phyloP scores from a whole-genome alignment of 2,113 vertebrate species.

The Ranitomeya variabilis region DNA sequence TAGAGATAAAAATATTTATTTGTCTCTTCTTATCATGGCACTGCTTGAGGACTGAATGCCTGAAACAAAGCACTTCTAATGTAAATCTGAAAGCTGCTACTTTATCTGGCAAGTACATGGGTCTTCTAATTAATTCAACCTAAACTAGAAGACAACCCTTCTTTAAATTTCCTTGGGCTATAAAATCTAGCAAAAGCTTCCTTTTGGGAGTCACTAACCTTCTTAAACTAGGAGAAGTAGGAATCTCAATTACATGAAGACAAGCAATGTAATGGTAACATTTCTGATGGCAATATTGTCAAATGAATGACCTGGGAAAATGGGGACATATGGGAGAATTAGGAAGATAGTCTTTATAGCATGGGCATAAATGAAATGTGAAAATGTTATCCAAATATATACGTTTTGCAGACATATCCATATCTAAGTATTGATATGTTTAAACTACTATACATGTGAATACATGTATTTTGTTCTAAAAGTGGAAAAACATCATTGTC shows the following conservation, averaged over 20 bases:
- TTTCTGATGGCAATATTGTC: constrained; percentile 25
- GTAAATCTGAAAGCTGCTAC: constrained; percentile 18
- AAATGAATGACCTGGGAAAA: constrained; percentile 1
- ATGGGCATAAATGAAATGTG: neutral
- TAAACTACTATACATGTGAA: too few species aligned
- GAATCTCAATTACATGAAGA: neutral
- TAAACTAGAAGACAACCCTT: constrained; percentile 19
- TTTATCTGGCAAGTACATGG: constrained; percentile 3
- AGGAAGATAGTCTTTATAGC: neutral
- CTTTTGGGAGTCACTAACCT: constrained; percentile 35
- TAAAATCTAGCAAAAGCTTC: constrained; percentile 19
- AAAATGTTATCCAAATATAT: neutral
- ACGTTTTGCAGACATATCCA: neutral
- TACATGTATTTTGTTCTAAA: too few species aligned
- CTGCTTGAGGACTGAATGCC: neutral
- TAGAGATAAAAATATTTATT: neutral
- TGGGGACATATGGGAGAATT: neutral
- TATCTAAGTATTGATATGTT: neutral
- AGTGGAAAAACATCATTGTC: too few species aligned
- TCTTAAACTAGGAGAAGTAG: constrained; percentile 15
- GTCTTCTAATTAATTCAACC: neutral
- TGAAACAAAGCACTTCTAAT: neutral
- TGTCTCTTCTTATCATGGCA: neutral
- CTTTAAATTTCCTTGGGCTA: constrained; percentile 22
- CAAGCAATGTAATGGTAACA: constrained; percentile 2